phyloP scores from a whole-genome alignment of 2,113 vertebrate species.

The Romanogobio albipinnatus region DNA sequence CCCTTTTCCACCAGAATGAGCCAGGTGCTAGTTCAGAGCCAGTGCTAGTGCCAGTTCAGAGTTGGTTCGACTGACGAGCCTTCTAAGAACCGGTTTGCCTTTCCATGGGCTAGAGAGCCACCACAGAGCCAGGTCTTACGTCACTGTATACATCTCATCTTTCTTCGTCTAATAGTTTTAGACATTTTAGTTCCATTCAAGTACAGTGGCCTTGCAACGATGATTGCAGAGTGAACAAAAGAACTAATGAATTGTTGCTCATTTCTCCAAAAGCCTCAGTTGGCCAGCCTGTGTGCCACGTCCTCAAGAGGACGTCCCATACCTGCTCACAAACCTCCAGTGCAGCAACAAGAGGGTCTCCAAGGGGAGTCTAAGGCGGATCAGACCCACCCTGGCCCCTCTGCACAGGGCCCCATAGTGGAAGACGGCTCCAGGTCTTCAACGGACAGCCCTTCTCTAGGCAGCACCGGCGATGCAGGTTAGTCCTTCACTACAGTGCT shows the following conservation, averaged over 20 bases:
- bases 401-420: not conserved
- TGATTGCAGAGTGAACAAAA: not conserved
- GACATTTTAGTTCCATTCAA: not conserved
- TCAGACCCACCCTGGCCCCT: conserved; percentile 13
- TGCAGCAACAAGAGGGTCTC: conserved; percentile 66
- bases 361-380: conserved; percentile 62
- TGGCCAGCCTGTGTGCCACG: conserved; percentile 72
- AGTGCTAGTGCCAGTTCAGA: too few species aligned
- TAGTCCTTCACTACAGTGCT: conserved; percentile 19
- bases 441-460: conserved; percentile 77
- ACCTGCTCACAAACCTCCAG: conserved; percentile 65
- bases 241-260: not conserved
- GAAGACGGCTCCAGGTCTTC: conserved; percentile 74
- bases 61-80: too few species aligned
- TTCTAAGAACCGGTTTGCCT: too few species aligned
- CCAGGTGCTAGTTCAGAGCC: too few species aligned
- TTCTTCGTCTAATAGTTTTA: not conserved
- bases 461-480: conserved; percentile 83
- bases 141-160: too few species aligned
- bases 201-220: not conserved
- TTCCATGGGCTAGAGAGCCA: too few species aligned
- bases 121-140: too few species aligned
- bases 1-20: too few species aligned
- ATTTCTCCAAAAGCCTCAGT: conserved; percentile 68
- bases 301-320: conserved; percentile 68